Conservation (phyloP, 1,140 invertebrate genomes). For the Acromyrmex heyeri region DNA sequence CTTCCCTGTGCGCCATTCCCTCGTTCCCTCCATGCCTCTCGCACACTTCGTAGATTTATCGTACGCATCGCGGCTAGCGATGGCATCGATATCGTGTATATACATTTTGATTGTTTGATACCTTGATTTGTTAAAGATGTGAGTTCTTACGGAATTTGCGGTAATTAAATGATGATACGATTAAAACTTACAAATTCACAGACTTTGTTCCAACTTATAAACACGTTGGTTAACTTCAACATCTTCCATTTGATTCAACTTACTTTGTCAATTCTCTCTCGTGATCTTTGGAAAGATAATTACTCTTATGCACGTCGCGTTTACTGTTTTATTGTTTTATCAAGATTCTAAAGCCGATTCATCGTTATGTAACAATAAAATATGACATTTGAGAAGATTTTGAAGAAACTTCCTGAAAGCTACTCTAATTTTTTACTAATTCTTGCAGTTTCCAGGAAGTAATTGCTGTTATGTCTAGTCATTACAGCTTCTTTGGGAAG, state of each 20-base stretch:
- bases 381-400: not conserved
- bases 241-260: not conserved
- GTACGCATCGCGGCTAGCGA: slow-evolving; percentile 44
- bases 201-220: slow-evolving; percentile 26
- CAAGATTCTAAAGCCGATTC: not conserved
- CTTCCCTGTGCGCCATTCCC: slow-evolving; percentile 58
- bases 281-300: not conserved
- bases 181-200: not conserved
- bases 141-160: not conserved
- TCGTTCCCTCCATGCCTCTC: not conserved
- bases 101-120: slow-evolving; percentile 12
- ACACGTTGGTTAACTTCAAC: slow-evolving; percentile 4
- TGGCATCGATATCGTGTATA: slow-evolving; percentile 22
- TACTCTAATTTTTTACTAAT: slow-evolving; percentile 20
- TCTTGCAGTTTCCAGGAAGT: not conserved
- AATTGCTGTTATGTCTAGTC: not conserved
- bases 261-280: not conserved
- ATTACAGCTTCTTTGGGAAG: slow-evolving; percentile 2
- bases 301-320: not conserved
- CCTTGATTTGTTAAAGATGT: not conserved
- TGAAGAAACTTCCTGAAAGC: not conserved
- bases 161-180: not conserved
- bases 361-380: not conserved
- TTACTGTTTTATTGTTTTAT: not conserved
- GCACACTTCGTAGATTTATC: slow-evolving; percentile 72